Evolutionary conservation across 2,888 invertebrate genomes (phyloP).

Genomic region (Rhagophthalmus giganteus): DNA sequence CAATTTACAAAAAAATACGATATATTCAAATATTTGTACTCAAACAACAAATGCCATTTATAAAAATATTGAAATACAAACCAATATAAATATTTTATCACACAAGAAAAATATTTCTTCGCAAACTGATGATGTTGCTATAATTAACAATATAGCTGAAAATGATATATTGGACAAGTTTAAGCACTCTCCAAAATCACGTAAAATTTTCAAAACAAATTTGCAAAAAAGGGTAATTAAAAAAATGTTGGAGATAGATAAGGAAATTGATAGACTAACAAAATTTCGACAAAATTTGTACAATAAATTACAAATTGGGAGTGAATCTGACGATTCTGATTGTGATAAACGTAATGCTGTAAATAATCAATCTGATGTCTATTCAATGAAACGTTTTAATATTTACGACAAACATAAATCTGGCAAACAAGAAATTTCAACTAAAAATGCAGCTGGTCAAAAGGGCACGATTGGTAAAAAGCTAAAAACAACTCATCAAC

Average conservation of each 20-base stretch:
- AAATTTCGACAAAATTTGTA: slow-evolving; percentile 38
- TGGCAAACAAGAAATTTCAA: not conserved
- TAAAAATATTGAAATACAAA: too few relatives aligned
- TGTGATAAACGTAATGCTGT: not conserved
- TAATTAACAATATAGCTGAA: slow-evolving; percentile 8
- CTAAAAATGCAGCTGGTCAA: not conserved
- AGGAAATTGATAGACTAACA: slow-evolving; percentile 40
- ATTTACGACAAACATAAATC: not conserved
- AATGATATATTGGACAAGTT: slow-evolving; percentile 4
- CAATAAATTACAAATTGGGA: slow-evolving; percentile 15
- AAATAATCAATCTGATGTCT: too few relatives aligned
- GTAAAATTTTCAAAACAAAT: slow-evolving; percentile 13
- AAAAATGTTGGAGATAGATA: slow-evolving; percentile 37
- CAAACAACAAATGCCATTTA: too few relatives aligned
- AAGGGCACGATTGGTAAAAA: not conserved
- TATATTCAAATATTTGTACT: not conserved
- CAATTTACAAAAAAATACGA: not conserved
- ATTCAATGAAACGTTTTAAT: too few relatives aligned
- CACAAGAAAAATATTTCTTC: not conserved
- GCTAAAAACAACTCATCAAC: not conserved
- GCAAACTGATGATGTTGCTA: slow-evolving; percentile 14
- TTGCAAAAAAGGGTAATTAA: slow-evolving; percentile 6
- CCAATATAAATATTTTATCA: too few relatives aligned
- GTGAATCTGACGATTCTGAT: slow-evolving; percentile 6
- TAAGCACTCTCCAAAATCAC: not conserved